Base-by-base conservation (phyloP, 2,888 invertebrate species). In the Clunio marinus region DNA sequence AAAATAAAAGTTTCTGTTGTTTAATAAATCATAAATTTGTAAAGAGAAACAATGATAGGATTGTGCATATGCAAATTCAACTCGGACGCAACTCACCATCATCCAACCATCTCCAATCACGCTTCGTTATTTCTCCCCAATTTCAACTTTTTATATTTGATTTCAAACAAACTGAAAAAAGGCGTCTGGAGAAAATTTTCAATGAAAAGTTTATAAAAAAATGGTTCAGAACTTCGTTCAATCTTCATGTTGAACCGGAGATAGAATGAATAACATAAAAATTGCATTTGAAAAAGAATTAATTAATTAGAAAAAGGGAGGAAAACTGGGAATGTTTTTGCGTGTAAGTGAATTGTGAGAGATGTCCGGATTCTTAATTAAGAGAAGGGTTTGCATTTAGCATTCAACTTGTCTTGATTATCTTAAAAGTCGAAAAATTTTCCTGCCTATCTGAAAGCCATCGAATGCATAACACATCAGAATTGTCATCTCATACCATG, bases 301-400 rank as follows among this genome's bases (percentile, higher is more conserved):
- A 63, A 63, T 63, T 63, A 63, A 63, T 63, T 63, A 63, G 46
- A 63, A 62, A 45, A 15, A n/a, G 4, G n/a, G n/a, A n/a, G n/a
- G n/a, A n/a, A 25, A 41, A 37, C 24, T 62, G 59, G 20, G n/a
- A n/a, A 20, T 25, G 28, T 41, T 20, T 37, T n/a, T 4, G 28
- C 13, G 17, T 20, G 1, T n/a, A n/a, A 2, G 20, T 41, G 32
- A 15, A 59, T n/a, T n/a, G 28, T 24, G n/a, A 10, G n/a, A 3
- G 27, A 27, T 15, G 15, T 27, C 17, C 51, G 37, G 46, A 63
- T 63, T 15, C 46, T 63, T 63, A 63, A 63, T 63, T 63, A 63
- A 63, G 63, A 27, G 20, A 51, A 51, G 17, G 22, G 51, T 32
- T 8, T 32, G 32, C 8, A 32, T 32, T 32, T 8, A 32, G n/a